A percentile compares a stretch with the other conserved stretches of the same genome.
Conservation (phyloP, 2,888 invertebrate species). For the Drosophila prostipennis region DNA sequence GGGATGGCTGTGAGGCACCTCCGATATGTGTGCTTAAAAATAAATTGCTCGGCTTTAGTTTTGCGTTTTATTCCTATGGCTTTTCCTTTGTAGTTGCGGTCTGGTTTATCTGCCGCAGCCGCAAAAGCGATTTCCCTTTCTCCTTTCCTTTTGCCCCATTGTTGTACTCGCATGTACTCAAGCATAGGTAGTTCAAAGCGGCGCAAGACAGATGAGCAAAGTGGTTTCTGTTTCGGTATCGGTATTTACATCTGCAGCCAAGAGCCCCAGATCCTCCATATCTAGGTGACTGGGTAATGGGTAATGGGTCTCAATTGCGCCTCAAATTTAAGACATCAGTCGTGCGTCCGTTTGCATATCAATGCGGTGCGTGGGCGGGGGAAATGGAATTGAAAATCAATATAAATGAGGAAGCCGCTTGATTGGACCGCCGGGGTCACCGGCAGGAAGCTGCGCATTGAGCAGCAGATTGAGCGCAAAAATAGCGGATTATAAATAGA, state of each 20-base stretch:
- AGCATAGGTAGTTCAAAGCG: constrained; percentile 46
- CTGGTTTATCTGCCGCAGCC: constrained; percentile 26
- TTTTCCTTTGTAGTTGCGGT: constrained; percentile 52
- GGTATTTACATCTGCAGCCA: constrained; percentile 13
- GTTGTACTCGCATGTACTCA: constrained; percentile 5
- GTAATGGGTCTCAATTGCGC: constrained; percentile 73
- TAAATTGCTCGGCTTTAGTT: constrained; percentile 72
- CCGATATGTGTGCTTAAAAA: constrained; percentile 69
- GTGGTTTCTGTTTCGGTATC: constrained; percentile 28
- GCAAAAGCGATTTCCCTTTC: constrained; percentile 1
- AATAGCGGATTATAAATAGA: constrained; percentile 29
- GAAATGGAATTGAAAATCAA: constrained; percentile 52
- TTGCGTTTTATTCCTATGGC: constrained; percentile 65
- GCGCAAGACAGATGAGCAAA: constrained; percentile 40
- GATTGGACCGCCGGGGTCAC: constrained; percentile 48
- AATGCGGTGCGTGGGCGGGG: constrained; percentile 1
- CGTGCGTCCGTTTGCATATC: constrained; percentile 37
- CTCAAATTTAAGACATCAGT: constrained; percentile 63
- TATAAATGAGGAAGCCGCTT: constrained; percentile 61
- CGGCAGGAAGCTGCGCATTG: constrained; percentile 23
- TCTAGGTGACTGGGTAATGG: constrained; percentile 74
- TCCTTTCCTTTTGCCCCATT: neutral
- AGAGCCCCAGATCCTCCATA: constrained; percentile 45
- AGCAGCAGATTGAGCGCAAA: constrained; percentile 30
- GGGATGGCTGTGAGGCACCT: constrained; percentile 18